Base-by-base conservation (phyloP, 2,113 vertebrate species). In the Danionella cerebrum region DNA sequence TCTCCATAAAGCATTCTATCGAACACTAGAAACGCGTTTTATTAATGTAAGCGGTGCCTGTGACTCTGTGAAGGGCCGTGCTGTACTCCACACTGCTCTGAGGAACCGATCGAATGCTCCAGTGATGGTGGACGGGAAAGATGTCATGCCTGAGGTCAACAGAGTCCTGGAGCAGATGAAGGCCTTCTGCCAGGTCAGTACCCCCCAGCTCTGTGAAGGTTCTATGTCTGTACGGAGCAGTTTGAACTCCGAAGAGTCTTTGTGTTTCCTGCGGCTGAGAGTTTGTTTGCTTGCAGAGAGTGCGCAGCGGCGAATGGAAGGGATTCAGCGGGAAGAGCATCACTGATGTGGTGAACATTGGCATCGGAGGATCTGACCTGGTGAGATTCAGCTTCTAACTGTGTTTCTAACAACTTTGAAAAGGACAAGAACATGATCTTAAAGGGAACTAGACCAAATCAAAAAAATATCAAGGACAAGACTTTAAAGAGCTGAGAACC, bases 361-460 rank as follows among this genome's bases (percentile, higher is more conserved):
- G 96, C 29, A 98, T 98, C 1, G 96, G 96, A 14, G 96, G 96
- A 71, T 98, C 96, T 47, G 95, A 98, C 69, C 84, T 98, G 86
- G 96, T 98, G 25, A 55, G 64, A 13, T 44, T n/a, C n/a, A n/a
- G n/a, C n/a, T n/a, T n/a, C n/a, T n/a, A n/a, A n/a, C n/a, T n/a
- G n/a, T n/a, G n/a, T n/a, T n/a, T n/a, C n/a, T n/a, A n/a, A n/a
- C n/a, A n/a, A n/a, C n/a, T n/a, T n/a, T n/a, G n/a, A n/a, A n/a
- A n/a, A n/a, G n/a, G n/a, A n/a, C n/a, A n/a, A n/a, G n/a, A n/a
- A n/a, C n/a, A n/a, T n/a, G n/a, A n/a, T n/a, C n/a, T n/a, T n/a
- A n/a, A n/a, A n/a, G n/a, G n/a, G n/a, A n/a, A n/a, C n/a, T n/a
- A n/a, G n/a, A n/a, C n/a, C n/a, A n/a, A n/a, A n/a, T n/a, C n/a